Conservation (phyloP, 1,140 invertebrate species). For the Geopemphigus sp. region DNA sequence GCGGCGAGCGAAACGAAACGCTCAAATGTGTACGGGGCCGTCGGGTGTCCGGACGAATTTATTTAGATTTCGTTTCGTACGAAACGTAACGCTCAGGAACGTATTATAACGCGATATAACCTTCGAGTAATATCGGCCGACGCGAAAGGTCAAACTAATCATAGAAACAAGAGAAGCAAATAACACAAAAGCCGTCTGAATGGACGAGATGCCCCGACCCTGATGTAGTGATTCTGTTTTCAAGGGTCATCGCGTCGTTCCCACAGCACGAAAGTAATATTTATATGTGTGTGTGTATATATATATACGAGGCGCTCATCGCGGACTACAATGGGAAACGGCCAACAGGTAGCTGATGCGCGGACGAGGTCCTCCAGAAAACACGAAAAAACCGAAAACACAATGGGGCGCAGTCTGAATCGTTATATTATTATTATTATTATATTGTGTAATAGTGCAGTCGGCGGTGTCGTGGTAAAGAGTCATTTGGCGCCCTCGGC, state of each 20-base stretch:
- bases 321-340: slow-evolving; percentile 12
- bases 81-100: no score
- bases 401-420: background rate
- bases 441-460: no score
- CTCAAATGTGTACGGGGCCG: no score
- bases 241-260: slow-evolving; percentile 31
- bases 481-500: slow-evolving; percentile 4
- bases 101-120: no score
- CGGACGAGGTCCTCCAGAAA: slow-evolving; percentile 13
- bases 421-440: background rate
- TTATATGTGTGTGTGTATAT: no score
- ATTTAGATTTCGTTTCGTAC: no score
- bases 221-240: background rate
- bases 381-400: slow-evolving; percentile 8
- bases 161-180: slow-evolving; percentile 18
- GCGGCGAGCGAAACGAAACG: no score
- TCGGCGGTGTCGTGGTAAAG: background rate
- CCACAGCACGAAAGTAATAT: background rate
- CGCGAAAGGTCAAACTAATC: background rate
- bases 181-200: slow-evolving; percentile 25
- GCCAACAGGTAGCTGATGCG: slow-evolving; percentile 5
- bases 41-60: no score
- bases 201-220: background rate
- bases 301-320: no score
- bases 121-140: no score